Conservation (phyloP, 1,140 invertebrate genomes). For the Ylistrum balloti region DNA sequence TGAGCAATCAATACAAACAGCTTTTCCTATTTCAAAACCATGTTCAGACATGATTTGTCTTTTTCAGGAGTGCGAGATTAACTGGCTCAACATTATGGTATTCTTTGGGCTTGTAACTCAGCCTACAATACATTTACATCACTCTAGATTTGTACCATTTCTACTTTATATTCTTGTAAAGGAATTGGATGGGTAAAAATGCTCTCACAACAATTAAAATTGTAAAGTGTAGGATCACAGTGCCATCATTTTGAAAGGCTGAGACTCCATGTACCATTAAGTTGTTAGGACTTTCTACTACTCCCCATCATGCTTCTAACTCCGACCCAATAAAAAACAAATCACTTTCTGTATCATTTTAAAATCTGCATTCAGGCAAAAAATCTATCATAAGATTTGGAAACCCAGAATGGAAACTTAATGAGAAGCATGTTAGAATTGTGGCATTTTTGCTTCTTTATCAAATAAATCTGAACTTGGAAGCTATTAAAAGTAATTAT, state of each 20-base stretch:
- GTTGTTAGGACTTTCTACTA: not conserved
- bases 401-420: not conserved
- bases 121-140: no score
- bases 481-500: not conserved
- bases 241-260: not conserved
- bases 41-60: no score
- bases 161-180: no score
- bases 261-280: not conserved
- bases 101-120: no score
- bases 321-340: not conserved
- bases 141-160: no score
- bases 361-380: no score
- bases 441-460: not conserved
- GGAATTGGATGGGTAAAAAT: no score
- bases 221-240: not conserved
- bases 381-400: not conserved
- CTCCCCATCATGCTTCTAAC: not conserved
- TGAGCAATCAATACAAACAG: no score
- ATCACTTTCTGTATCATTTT: no score
- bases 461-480: not conserved
- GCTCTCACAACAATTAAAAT: not conserved
- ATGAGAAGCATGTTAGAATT: not conserved
- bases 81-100: no score
- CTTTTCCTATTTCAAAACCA: no score
- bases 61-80: no score